Evolutionary conservation across 2,888 invertebrate genomes (phyloP), one percentile per base, ranked within the genome.

Genomic region (Frankliniella fusca): DNA sequence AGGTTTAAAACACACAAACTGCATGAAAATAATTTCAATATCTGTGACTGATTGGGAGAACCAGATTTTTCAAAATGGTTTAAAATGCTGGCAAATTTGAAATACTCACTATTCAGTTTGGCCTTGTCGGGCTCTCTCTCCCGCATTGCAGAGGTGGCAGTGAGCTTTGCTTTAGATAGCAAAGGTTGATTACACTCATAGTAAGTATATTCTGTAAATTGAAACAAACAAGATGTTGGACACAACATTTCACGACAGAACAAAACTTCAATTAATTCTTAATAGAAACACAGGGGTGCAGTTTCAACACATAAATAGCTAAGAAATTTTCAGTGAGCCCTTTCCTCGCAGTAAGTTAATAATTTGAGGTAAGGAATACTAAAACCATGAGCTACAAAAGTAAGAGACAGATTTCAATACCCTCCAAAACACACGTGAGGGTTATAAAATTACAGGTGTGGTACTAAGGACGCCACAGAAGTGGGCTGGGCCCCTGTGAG

Each of bases 61-160:
- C 81, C 80, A 80, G 50, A n/a, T 23, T 65, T 80, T 48, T 81
- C 12, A 81, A 48, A 27, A 49, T 79, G 48, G 15, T 48, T 3
- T 81, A 80, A 48, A 38, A 11, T 20, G 5, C 1, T 3, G 5
- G 23, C 3, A 81, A 48, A 81, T 23, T 38, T 9, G 27, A 48
- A 61, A 23, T 49, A 84, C 86, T 93, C 92, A 96, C 96, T 95
- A 91, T 95, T 92, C 86, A 97, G 90, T 86, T 92, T 91, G 65
- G 96, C 96, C 90, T 96, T 94, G 84, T 94, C 92, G n/a, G 97
- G 93, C 83, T 95, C 95, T 87, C 96, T 91, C 85, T 95, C 95
- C 81, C 92, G 91, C 83, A 96, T 89, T 85, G 93, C 93, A 27
- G 96, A 95, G 79, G 96, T 96, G 49, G 96, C 96, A 84, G 91